These are phyloP conservation scores for Stigmatopora argus DNA, from an alignment of 2,113 vertebrate genomes.

Conservation along the genomic window DNA sequence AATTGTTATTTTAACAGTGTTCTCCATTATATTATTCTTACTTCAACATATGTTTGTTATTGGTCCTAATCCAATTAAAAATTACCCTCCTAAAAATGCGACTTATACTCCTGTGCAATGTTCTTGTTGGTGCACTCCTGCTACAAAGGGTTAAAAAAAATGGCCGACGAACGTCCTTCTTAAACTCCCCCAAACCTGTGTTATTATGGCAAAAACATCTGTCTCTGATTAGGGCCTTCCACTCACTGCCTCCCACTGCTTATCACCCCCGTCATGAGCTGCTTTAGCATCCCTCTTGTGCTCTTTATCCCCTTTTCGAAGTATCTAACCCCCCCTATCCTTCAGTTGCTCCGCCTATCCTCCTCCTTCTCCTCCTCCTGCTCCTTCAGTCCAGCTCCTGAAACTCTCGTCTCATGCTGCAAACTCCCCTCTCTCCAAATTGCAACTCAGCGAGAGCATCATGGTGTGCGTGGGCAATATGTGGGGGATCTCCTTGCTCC, in stretches of 20 bases:
- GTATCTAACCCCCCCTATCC: conserved; percentile 24
- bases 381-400: conserved; percentile 8
- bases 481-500: conserved; percentile 48
- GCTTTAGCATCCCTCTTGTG: conserved; percentile 25
- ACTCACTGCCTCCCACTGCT: conserved; percentile 15
- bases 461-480: conserved; percentile 47
- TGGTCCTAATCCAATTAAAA: too few species aligned
- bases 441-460: conserved; percentile 29
- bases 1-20: too few species aligned
- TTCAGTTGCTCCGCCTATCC: conserved; percentile 48
- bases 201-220: conserved; percentile 57
- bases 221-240: conserved; percentile 53
- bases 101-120: too few species aligned
- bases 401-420: conserved; percentile 37
- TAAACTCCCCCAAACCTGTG: conserved; percentile 5
- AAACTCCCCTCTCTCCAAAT: conserved; percentile 25
- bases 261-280: conserved; percentile 29
- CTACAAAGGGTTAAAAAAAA: background rate
- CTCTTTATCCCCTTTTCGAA: conserved; percentile 8
- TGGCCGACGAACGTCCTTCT: background rate
- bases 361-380: conserved; percentile 16
- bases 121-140: background rate
- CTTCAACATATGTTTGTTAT: too few species aligned
- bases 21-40: too few species aligned
- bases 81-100: too few species aligned